A percentile compares a stretch with the other conserved stretches of the same genome.
Evolutionary conservation across 2,113 vertebrate genomes (phyloP).

Genomic region (Ellobius talpinus): DNA sequence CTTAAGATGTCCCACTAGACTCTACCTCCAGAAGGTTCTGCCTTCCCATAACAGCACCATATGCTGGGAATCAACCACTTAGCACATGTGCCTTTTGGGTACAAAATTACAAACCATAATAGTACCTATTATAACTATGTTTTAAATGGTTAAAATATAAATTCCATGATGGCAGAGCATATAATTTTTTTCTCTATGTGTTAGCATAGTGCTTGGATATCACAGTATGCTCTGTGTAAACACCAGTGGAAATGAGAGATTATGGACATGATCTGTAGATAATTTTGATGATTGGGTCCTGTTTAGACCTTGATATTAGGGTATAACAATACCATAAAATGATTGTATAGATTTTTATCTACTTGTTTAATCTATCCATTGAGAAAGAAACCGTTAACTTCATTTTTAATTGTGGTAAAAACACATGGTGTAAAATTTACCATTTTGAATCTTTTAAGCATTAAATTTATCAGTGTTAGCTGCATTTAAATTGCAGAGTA

Average conservation of each 20-base stretch:
- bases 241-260: not conserved
- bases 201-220: not conserved
- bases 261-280: not conserved
- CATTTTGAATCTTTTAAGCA: not conserved
- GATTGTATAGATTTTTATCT: not conserved
- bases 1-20: not conserved
- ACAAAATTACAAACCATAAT: not conserved
- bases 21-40: not conserved
- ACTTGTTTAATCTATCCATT: not conserved
- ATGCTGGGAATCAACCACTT: not conserved
- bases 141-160: constrained; percentile 1
- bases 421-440: not conserved
- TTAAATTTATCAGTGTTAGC: not conserved
- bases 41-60: too few species aligned
- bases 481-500: not conserved
- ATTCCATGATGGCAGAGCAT: not conserved
- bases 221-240: not conserved
- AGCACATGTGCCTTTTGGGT: not conserved
- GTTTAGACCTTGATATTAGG: not conserved
- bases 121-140: not conserved
- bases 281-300: not conserved
- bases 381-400: not conserved
- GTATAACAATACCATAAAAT: not conserved
- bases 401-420: constrained; percentile 1
- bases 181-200: not conserved